Evolutionary conservation across 2,113 vertebrate genomes (phyloP).

Genomic region (Siphamia tubifer): DNA sequence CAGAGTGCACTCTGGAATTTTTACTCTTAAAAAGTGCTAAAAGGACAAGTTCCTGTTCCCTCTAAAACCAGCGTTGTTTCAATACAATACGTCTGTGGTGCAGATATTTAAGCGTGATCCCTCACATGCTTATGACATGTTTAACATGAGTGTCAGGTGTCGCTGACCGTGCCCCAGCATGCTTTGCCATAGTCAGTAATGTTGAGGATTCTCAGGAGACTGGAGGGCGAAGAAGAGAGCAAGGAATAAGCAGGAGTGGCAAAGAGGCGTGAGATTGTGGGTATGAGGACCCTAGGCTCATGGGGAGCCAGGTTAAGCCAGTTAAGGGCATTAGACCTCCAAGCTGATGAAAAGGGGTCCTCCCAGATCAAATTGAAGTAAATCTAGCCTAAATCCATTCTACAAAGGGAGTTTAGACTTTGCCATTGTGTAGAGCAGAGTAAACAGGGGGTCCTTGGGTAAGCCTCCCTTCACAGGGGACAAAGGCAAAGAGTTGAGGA

Average conservation of each 20-base stretch:
- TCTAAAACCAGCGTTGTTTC: constrained; percentile 1
- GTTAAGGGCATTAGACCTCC: constrained; percentile 89
- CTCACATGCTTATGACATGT: constrained; percentile 54
- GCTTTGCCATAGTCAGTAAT: constrained; percentile 60
- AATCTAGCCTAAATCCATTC: constrained; percentile 86
- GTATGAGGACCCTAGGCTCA: constrained; percentile 62
- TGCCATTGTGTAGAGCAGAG: constrained; percentile 81
- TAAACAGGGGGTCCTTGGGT: constrained; percentile 82
- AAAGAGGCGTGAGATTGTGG: constrained; percentile 57
- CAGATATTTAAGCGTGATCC: constrained; percentile 51
- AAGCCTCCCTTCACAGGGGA: constrained; percentile 75
- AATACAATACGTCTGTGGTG: constrained; percentile 29
- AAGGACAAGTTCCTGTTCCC: constrained; percentile 1
- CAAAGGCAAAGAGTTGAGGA: constrained; percentile 65
- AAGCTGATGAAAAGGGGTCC: constrained; percentile 86
- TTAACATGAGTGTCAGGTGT: constrained; percentile 58
- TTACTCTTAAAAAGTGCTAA: constrained; percentile 19
- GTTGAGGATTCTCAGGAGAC: constrained; percentile 56
- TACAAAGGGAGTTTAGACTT: constrained; percentile 85
- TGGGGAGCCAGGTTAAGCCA: constrained; percentile 84
- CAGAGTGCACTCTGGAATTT: neutral
- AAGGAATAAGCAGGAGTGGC: constrained; percentile 45
- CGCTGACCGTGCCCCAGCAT: constrained; percentile 51
- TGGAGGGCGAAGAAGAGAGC: constrained; percentile 22
- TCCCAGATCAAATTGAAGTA: constrained; percentile 85